These are phyloP conservation scores for Drosophila carrolli DNA, from an alignment of 1,140 invertebrate genomes.

Conservation along the genomic window DNA sequence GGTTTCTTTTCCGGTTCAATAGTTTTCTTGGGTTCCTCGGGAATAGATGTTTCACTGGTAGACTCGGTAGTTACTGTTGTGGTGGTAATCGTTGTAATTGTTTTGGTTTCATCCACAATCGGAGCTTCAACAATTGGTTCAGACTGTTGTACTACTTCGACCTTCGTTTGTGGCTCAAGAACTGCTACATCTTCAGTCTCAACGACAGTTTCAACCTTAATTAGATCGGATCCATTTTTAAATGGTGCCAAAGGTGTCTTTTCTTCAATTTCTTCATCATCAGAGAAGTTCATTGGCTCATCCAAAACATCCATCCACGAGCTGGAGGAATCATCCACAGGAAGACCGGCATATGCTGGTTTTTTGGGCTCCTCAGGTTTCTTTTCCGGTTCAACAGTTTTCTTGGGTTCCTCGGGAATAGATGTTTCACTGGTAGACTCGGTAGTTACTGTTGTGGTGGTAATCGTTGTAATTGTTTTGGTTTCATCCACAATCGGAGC, in stretches of 20 bases:
- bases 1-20: neutral
- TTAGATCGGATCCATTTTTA: neutral
- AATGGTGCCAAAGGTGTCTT: slow-evolving; percentile 32
- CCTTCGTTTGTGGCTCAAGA: slow-evolving; percentile 2
- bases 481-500: neutral
- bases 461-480: slow-evolving; percentile 5
- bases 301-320: slow-evolving; percentile 86
- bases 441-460: slow-evolving; percentile 9
- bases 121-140: slow-evolving; percentile 1
- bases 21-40: slow-evolving; percentile 3
- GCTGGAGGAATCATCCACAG: slow-evolving; percentile 84
- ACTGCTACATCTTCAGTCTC: slow-evolving; percentile 75
- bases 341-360: slow-evolving; percentile 79
- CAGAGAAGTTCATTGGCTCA: slow-evolving; percentile 4
- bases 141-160: neutral
- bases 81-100: slow-evolving; percentile 12
- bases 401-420: slow-evolving; percentile 5
- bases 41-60: neutral
- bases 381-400: neutral
- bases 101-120: neutral
- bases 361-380: slow-evolving; percentile 43
- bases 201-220: slow-evolving; percentile 55
- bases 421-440: neutral
- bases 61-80: slow-evolving; percentile 4
- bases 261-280: slow-evolving; percentile 11